Conservation (phyloP, 2,888 invertebrate genomes). For the Torymus auratus region DNA sequence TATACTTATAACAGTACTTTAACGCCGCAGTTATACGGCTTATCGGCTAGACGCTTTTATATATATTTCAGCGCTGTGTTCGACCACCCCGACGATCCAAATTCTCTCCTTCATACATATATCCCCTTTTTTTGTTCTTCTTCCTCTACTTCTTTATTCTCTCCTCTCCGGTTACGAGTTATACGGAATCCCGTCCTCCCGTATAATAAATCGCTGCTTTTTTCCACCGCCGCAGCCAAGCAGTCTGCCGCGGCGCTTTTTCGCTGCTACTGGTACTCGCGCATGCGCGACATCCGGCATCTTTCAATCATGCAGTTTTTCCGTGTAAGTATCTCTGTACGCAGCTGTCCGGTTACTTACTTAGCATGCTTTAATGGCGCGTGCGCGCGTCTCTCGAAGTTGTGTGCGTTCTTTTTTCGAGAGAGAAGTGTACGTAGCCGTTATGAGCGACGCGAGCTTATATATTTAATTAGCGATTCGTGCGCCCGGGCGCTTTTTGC, state of each 20-base stretch:
- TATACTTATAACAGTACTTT: no score
- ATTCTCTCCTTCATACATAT: no score
- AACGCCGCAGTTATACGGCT: no score
- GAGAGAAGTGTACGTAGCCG: background rate
- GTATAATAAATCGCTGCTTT: slow-evolving; percentile 48
- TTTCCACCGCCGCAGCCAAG: slow-evolving; percentile 62
- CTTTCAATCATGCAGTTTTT: slow-evolving; percentile 44
- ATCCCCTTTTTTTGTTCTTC: no score
- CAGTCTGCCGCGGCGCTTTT: slow-evolving; percentile 63
- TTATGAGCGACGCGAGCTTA: slow-evolving; percentile 15
- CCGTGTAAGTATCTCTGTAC: background rate
- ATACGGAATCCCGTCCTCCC: no score
- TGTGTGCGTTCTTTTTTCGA: background rate
- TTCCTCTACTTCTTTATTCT: no score
- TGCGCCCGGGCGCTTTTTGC: no score
- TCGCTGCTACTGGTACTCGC: background rate
- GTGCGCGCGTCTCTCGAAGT: slow-evolving; percentile 8
- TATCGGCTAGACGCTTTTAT: no score
- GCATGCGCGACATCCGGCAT: slow-evolving; percentile 47
- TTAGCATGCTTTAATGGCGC: slow-evolving; percentile 42
- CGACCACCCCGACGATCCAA: no score
- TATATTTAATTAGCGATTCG: slow-evolving; percentile 45
- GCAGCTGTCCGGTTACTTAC: slow-evolving; percentile 2
- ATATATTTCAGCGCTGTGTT: no score
- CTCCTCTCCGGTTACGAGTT: no score